A percentile compares a stretch with the other conserved stretches of the same genome.
phyloP scores from a whole-genome alignment of 2,888 invertebrate genomes.

The Digitonthophagus gazella region DNA sequence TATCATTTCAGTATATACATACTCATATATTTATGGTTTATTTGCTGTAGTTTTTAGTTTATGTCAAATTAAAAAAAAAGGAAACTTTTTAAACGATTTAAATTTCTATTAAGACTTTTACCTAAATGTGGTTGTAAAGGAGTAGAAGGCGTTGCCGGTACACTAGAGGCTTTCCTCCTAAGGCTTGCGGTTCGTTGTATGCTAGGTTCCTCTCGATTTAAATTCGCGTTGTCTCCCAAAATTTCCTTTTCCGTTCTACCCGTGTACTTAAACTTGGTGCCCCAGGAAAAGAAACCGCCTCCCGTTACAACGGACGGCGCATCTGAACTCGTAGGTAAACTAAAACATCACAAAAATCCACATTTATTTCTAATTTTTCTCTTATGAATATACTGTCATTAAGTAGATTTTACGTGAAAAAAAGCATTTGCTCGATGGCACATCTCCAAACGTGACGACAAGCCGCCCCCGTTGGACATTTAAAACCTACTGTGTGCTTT shows the following conservation, averaged over 20 bases:
- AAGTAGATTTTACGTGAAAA: conserved; percentile 82
- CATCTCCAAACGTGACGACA: conserved; percentile 97
- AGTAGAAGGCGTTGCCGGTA: conserved; percentile 84
- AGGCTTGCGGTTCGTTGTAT: conserved; percentile 57
- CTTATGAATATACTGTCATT: background rate
- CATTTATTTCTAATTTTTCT: conserved; percentile 2
- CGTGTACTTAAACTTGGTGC: conserved; percentile 90
- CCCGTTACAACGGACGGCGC: conserved; percentile 82
- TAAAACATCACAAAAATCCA: no score
- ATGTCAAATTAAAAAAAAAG: background rate
- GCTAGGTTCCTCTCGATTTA: conserved; percentile 59
- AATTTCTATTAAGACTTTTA: conserved; percentile 41
- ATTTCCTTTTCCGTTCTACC: conserved; percentile 92
- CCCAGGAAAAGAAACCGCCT: conserved; percentile 90
- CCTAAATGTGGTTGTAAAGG: conserved; percentile 72
- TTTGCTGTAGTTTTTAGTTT: no score
- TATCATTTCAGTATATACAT: no score
- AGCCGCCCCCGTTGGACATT: conserved; percentile 87
- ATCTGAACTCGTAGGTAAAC: conserved; percentile 82
- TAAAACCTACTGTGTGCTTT: conserved; percentile 92
- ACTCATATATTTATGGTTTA: no score
- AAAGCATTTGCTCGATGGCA: conserved; percentile 96
- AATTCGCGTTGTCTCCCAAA: conserved; percentile 73
- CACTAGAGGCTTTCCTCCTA: conserved; percentile 77
- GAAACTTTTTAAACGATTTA: background rate